phyloP scores from a whole-genome alignment of 2,888 invertebrate genomes.

The Acleris emargana region DNA sequence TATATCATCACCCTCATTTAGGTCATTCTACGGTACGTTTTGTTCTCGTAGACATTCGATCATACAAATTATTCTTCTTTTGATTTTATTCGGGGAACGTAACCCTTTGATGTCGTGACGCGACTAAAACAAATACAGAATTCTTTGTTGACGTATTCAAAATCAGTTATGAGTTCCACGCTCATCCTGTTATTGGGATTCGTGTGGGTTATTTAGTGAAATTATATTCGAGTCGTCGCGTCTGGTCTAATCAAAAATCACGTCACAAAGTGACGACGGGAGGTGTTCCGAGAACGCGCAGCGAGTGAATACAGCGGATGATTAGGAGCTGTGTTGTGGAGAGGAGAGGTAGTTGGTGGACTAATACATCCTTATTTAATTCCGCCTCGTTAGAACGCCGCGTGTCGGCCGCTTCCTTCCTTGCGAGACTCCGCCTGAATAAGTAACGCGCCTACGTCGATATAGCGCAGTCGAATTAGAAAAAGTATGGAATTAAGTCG shows the following conservation, averaged over 20 bases:
- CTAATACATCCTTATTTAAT: slow-evolving; percentile 76
- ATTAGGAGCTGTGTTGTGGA: slow-evolving; percentile 58
- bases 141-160: slow-evolving; percentile 48
- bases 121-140: slow-evolving; percentile 52
- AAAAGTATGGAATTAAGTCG: no score
- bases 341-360: slow-evolving; percentile 48
- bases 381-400: slow-evolving; percentile 70
- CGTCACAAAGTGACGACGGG: slow-evolving; percentile 53
- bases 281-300: slow-evolving; percentile 64
- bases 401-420: slow-evolving; percentile 74
- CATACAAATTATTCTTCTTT: slow-evolving; percentile 54
- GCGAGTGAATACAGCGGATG: slow-evolving; percentile 68
- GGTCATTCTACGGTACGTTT: slow-evolving; percentile 70
- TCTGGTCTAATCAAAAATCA: slow-evolving; percentile 69
- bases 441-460: slow-evolving; percentile 52
- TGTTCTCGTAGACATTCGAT: slow-evolving; percentile 46
- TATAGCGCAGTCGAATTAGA: no score
- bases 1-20: slow-evolving; percentile 54
- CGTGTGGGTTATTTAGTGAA: slow-evolving; percentile 49
- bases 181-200: slow-evolving; percentile 57
- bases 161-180: slow-evolving; percentile 47
- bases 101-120: slow-evolving; percentile 64
- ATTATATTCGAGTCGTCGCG: slow-evolving; percentile 57
- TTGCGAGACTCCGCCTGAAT: slow-evolving; percentile 67
- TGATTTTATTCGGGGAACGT: slow-evolving; percentile 58